Conservation (phyloP, 2,113 vertebrate genomes). For the Sarotherodon lohbergeri region DNA sequence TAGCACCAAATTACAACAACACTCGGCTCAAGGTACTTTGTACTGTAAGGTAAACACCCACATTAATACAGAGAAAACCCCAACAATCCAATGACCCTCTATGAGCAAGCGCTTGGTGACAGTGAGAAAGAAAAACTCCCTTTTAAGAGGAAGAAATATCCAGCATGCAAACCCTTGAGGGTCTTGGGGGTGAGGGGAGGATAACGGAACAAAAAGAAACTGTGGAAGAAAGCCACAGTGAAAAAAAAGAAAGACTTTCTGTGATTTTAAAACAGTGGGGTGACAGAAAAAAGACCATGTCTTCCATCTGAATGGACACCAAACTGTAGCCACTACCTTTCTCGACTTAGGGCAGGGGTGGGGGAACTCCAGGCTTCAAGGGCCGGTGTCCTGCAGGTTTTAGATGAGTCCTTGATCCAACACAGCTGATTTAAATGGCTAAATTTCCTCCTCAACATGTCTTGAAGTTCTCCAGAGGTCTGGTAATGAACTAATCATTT, state of each 20-base stretch:
- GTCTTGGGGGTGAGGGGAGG: neutral
- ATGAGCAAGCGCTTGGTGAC: neutral
- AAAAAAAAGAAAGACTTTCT: neutral
- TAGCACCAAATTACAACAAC: neutral
- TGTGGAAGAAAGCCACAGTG: neutral
- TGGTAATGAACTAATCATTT: neutral
- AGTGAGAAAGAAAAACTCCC: neutral
- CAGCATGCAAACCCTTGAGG: neutral
- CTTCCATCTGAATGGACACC: neutral
- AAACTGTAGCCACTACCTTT: neutral
- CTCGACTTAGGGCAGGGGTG: neutral
- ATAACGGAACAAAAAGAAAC: neutral
- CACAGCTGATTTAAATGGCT: neutral
- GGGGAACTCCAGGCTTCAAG: neutral
- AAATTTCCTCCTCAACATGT: neutral
- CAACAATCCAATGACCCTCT: neutral
- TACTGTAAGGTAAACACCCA: neutral
- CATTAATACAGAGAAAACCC: neutral
- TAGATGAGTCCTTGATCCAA: neutral
- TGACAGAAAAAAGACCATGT: neutral
- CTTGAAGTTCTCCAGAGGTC: neutral
- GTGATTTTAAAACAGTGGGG: neutral
- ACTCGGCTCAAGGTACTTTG: neutral
- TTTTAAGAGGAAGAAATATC: neutral
- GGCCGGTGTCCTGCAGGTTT: neutral